Percentiles rank a stretch among this genome's conserved stretches.
Conservation (phyloP, 1,140 invertebrate genomes). For the Hetaerina americana region DNA sequence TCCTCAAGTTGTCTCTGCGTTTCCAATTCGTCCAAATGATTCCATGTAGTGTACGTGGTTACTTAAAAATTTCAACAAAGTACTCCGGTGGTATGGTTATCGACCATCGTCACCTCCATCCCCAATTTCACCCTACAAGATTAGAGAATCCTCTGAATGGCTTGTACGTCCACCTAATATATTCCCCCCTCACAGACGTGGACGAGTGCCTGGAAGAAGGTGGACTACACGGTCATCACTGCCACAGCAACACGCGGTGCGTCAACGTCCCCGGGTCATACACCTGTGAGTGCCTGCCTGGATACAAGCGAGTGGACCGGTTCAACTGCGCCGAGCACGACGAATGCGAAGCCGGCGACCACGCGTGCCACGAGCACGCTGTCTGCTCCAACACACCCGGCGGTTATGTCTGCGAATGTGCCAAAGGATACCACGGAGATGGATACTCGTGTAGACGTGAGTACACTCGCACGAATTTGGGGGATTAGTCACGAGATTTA, state of each 20-base stretch:
- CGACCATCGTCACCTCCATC: no score
- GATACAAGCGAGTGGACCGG: slow-evolving; percentile 58
- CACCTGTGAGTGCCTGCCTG: slow-evolving; percentile 67
- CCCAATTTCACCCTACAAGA: background rate
- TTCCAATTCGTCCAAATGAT: no score
- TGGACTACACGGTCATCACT: slow-evolving; percentile 63
- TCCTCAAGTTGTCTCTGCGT: no score
- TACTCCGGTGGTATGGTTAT: no score
- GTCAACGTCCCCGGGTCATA: slow-evolving; percentile 67
- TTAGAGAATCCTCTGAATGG: background rate
- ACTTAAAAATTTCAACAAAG: no score
- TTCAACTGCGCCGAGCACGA: slow-evolving; percentile 71
- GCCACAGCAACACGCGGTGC: slow-evolving; percentile 64
- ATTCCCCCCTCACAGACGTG: slow-evolving; percentile 45
- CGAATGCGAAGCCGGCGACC: slow-evolving; percentile 54
- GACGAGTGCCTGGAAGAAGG: slow-evolving; percentile 65
- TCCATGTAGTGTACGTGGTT: no score
- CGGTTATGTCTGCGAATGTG: slow-evolving; percentile 70
- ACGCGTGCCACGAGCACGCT: slow-evolving; percentile 63
- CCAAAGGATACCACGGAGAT: slow-evolving; percentile 67
- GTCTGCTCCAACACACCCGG: slow-evolving; percentile 75
- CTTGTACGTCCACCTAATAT: slow-evolving; percentile 2
- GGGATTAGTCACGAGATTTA: no score
- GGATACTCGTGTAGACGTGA: slow-evolving; percentile 69
- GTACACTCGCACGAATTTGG: no score